These are phyloP conservation scores for Chydorus sphaericus DNA, from an alignment of 2,888 invertebrate genomes.

Conservation along the genomic window DNA sequence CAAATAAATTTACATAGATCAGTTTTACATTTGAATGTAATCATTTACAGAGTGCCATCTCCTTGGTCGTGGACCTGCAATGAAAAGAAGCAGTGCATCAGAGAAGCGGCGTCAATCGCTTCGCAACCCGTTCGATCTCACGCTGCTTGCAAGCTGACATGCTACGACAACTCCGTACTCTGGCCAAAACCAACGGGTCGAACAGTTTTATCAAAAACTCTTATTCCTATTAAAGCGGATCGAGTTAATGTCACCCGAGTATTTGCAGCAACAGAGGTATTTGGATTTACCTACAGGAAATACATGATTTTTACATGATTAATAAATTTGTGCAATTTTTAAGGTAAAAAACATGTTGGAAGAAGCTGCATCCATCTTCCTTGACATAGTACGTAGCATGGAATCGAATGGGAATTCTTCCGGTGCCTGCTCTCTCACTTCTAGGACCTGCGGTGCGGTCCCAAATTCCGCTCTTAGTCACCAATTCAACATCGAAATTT, in stretches of 20 bases:
- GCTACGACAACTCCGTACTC: constrained; percentile 49
- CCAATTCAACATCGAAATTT: not conserved
- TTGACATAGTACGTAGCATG: not conserved
- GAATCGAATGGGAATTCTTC: not conserved
- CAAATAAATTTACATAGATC: not conserved
- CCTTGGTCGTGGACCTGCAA: constrained; percentile 7
- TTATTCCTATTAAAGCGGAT: constrained; percentile 14
- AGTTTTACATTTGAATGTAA: not conserved
- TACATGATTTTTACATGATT: not conserved
- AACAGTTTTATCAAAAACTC: constrained; percentile 2
- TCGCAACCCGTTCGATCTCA: constrained; percentile 27
- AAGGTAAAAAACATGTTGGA: not conserved
- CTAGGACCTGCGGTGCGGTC: not conserved
- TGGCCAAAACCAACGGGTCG: constrained; percentile 50
- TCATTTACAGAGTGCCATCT: not conserved
- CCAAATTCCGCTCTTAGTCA: not conserved
- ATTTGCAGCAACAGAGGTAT: not conserved
- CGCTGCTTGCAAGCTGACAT: constrained; percentile 48
- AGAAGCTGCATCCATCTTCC: not conserved
- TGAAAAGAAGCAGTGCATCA: not conserved
- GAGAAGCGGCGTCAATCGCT: not conserved
- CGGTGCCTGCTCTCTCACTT: not conserved
- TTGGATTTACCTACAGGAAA: not conserved
- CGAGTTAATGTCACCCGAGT: not conserved
- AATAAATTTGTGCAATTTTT: not conserved